phyloP scores from a whole-genome alignment of 1,140 invertebrate genomes.

The Zaprionus africanus region DNA sequence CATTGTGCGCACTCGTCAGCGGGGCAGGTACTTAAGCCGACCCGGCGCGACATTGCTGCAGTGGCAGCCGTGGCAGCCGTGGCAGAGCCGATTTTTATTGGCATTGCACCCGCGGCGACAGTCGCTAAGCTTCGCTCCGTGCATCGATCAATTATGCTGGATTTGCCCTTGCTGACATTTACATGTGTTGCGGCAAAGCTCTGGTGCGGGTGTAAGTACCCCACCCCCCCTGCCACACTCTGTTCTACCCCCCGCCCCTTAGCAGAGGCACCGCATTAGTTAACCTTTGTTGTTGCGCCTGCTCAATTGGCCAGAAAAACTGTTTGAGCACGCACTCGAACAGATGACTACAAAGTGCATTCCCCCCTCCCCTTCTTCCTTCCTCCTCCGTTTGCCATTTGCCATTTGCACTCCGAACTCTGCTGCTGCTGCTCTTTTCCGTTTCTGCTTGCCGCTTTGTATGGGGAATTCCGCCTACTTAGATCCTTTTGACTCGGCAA shows the following conservation, averaged over 20 bases:
- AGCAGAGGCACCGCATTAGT: neutral
- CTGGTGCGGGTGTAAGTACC: conserved; percentile 46
- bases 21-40: conserved; percentile 72
- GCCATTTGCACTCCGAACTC: conserved; percentile 7
- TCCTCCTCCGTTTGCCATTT: conserved; percentile 36
- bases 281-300: conserved; percentile 43
- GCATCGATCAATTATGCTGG: conserved; percentile 76
- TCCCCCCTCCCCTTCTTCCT: neutral
- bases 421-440: conserved; percentile 34
- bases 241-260: neutral
- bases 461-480: conserved; percentile 80
- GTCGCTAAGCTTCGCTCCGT: conserved; percentile 72
- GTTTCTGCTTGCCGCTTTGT: conserved; percentile 26
- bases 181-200: conserved; percentile 78
- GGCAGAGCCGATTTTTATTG: conserved; percentile 52
- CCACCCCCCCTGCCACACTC: neutral
- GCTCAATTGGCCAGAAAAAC: conserved; percentile 78
- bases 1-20: conserved; percentile 56
- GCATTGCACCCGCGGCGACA: conserved; percentile 80
- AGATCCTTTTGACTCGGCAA: conserved; percentile 80
- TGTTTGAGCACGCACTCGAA: conserved; percentile 71
- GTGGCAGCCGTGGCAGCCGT: conserved; percentile 10
- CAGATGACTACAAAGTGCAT: conserved; percentile 73
- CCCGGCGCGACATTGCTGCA: conserved; percentile 50
- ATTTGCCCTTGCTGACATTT: conserved; percentile 73